Conservation (phyloP, 2,888 invertebrate genomes). For the Sepioteuthis lessoniana region DNA sequence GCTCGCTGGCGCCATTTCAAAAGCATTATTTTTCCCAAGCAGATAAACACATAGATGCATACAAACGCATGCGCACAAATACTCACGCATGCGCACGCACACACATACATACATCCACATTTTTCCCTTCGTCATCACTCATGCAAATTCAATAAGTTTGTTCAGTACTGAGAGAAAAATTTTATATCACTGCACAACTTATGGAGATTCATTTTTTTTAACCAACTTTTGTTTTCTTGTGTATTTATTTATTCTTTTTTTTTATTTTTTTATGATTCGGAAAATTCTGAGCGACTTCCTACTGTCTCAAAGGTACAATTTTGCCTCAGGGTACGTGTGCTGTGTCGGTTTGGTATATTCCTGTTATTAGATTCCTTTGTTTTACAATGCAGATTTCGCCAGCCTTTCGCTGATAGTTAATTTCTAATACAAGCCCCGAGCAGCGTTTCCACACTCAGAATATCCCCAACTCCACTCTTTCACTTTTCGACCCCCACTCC, state of each 20-base stretch:
- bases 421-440: conserved; percentile 11
- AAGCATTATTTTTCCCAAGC: background rate
- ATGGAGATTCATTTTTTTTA: background rate
- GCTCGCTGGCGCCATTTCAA: background rate
- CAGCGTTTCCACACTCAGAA: background rate
- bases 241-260: background rate
- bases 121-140: background rate
- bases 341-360: background rate
- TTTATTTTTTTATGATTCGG: background rate
- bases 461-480: background rate
- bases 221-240: background rate
- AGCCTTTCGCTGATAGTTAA: background rate
- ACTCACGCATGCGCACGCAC: background rate
- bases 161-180: conserved; percentile 5
- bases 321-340: conserved; percentile 6
- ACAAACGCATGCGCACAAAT: background rate
- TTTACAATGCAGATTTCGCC: conserved; percentile 13
- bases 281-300: background rate
- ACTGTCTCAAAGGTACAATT: conserved; percentile 33
- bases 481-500: background rate
- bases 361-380: conserved; percentile 18
- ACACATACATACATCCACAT: background rate
- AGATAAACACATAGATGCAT: background rate
- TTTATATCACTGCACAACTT: conserved; percentile 33
- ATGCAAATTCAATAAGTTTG: conserved; percentile 33